Base-by-base conservation (phyloP, 2,888 invertebrate genomes). In the Calliphora vomitoria region DNA sequence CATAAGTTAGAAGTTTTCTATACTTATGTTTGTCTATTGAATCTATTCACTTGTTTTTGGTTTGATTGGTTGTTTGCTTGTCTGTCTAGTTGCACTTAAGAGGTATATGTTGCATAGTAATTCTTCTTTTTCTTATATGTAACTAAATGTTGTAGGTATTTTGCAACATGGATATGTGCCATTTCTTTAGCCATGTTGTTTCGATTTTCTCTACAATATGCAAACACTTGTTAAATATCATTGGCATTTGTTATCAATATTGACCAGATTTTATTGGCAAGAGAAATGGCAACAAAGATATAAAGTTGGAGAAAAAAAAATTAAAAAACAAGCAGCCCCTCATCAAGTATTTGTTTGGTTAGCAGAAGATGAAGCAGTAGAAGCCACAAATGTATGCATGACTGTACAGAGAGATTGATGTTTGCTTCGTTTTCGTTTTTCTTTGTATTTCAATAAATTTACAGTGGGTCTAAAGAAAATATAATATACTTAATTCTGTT, bases 161-260 rank as follows among this genome's bases (percentile, higher is more conserved):
- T 38, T 72, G 81, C 64, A 81, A 66, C 72, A 71, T 66, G 47
- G 58, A 47, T 50, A 44, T 68, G 41, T 35, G 41, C 53, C 62
- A 83, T 44, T 80, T 53, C 20, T 53, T 79, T 66, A 64, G 18
- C 50, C 44, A 53, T 64, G 35, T 72, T 47, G 18, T 71, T 82
- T 18, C 71, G 44, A 18, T 50, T 35, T 72, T 50, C 50, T 64
- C 76, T 78, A 69, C 68, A 86, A 85, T 79, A 84, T 87, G 82
- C 82, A 87, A 87, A 87, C 85, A 87, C 85, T 87, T 87, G 81
- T 79, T 87, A 79, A 76, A 82, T 74, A 82, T 85, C 78, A 82
- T 78, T 85, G 87, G 85, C 84, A 85, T 79, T 85, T 85, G 85
- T 85, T 87, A 82, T 87, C 87, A 74, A 82, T 85, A 85, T 78